These are phyloP conservation scores for Vanessa cardui DNA, from an alignment of 2,888 invertebrate species.

Conservation along the genomic window DNA sequence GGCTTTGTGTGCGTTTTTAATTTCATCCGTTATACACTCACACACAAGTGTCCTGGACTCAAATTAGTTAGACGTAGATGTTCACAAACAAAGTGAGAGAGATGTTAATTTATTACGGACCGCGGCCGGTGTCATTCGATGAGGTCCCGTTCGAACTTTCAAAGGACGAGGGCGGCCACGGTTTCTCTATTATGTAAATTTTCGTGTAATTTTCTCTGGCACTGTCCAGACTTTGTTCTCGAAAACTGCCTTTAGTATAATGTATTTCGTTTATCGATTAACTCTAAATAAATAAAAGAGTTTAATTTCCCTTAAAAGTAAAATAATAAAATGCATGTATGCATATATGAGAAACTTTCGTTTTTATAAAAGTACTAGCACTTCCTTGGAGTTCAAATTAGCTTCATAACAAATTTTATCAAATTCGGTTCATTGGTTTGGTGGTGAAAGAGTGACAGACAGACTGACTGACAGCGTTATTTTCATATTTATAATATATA, in stretches of 20 bases:
- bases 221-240: constrained; percentile 54
- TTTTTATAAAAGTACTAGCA: too few relatives aligned
- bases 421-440: too few relatives aligned
- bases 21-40: not conserved
- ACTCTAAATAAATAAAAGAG: too few relatives aligned
- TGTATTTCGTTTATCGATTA: not conserved
- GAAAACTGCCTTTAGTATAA: not conserved
- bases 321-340: too few relatives aligned
- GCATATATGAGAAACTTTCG: too few relatives aligned
- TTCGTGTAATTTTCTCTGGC: constrained; percentile 76
- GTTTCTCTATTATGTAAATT: constrained; percentile 82
- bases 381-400: too few relatives aligned
- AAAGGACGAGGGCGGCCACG: constrained; percentile 77
- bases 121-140: constrained; percentile 59
- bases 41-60: not conserved
- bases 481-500: too few relatives aligned
- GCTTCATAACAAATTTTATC: too few relatives aligned
- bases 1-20: not conserved
- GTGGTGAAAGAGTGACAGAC: too few relatives aligned
- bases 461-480: too few relatives aligned
- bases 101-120: constrained; percentile 77
- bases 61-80: constrained; percentile 57
- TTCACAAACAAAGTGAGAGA: constrained; percentile 66
- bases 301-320: too few relatives aligned
- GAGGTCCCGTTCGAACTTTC: constrained; percentile 60